phyloP scores from a whole-genome alignment of 2,888 invertebrate genomes.

The Noctua janthe region DNA sequence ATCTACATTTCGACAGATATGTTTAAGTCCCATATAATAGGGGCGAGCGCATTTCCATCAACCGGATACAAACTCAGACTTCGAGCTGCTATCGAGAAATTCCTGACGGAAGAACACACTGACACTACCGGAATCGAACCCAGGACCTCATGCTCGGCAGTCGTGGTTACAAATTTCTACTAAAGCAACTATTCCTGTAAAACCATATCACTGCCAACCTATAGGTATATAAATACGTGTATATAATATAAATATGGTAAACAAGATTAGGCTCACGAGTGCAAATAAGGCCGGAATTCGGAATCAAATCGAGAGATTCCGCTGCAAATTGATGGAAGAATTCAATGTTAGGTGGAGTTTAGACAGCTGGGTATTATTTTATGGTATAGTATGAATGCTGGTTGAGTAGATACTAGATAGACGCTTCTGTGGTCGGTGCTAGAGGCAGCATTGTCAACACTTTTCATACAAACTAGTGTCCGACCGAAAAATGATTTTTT shows the following conservation, averaged over 20 bases:
- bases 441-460: too few species aligned
- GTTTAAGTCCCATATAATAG: background rate
- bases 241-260: slow-evolving; percentile 22
- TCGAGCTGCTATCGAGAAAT: background rate
- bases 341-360: slow-evolving; percentile 38
- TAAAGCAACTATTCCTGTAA: background rate
- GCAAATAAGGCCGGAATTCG: slow-evolving; percentile 47
- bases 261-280: slow-evolving; percentile 24
- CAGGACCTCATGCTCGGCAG: background rate
- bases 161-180: background rate
- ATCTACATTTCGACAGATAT: background rate
- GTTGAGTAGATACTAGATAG: too few species aligned
- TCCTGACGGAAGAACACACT: background rate
- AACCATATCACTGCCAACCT: background rate
- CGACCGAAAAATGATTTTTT: too few species aligned
- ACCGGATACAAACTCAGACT: background rate
- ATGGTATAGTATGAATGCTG: background rate
- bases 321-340: slow-evolving; percentile 60
- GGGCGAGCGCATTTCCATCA: background rate
- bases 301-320: slow-evolving; percentile 70
- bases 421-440: too few species aligned
- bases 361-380: slow-evolving; percentile 26
- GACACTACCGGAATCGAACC: background rate
- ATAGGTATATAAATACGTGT: background rate
- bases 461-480: too few species aligned